A percentile compares a stretch with the other conserved stretches of the same genome.
Conservation (phyloP, 2,888 invertebrate genomes). For the Zhengitettix transpicula region DNA sequence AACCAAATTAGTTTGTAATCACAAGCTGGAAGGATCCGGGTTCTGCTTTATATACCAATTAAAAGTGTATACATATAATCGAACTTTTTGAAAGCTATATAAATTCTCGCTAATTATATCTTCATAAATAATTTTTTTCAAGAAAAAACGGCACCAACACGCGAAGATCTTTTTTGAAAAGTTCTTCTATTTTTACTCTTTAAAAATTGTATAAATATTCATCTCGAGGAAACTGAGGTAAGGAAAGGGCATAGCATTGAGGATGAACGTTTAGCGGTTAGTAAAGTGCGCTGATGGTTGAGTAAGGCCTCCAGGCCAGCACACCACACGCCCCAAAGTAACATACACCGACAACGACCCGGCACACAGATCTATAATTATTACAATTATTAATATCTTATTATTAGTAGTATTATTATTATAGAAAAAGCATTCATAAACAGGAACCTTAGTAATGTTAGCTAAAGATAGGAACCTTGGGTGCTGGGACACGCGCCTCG, state of each 20-base stretch:
- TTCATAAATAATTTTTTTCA: constrained; percentile 3
- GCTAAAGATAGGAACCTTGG: constrained; percentile 27
- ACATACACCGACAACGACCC: constrained; percentile 15
- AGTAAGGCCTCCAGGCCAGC: constrained; percentile 12
- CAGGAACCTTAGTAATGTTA: constrained; percentile 26
- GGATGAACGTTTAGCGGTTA: constrained; percentile 11
- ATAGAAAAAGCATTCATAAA: constrained; percentile 25
- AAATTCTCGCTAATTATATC: constrained; percentile 4
- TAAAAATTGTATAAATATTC: constrained; percentile 7
- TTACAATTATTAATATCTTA: constrained; percentile 16
- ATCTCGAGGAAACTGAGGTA: constrained; percentile 7
- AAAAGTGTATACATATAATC: constrained; percentile 4
- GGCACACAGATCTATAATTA: constrained; percentile 15
- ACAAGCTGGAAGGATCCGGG: no score
- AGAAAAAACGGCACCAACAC: constrained; percentile 11
- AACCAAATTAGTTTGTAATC: no score
- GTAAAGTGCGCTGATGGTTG: constrained; percentile 12
- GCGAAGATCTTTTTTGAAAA: constrained; percentile 4
- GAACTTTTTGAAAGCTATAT: constrained; percentile 7
- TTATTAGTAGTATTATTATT: constrained; percentile 15
- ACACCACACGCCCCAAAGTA: constrained; percentile 14
- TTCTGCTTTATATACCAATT: not conserved
- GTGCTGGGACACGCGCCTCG: constrained; percentile 20
- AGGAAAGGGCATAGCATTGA: constrained; percentile 14
- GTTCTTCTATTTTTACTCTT: constrained; percentile 6